Evolutionary conservation across 2,888 invertebrate genomes (phyloP), one percentile per base, ranked within the genome.

Genomic region (Ferrisia virgata): DNA sequence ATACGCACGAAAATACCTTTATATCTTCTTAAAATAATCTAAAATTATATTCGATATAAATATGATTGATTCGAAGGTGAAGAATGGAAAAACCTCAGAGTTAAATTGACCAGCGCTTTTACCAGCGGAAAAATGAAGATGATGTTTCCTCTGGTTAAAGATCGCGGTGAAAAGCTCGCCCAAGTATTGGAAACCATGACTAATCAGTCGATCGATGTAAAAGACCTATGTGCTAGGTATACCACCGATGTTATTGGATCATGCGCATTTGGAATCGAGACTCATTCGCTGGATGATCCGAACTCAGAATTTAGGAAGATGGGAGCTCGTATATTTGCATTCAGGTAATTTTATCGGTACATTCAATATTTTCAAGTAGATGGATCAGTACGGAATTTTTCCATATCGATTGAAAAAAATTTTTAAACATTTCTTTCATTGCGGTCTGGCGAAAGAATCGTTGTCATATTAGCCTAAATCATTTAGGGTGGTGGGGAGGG

Each of bases 181-280:
- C 5, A 72, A n/a, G 72, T 72, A 13, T 72, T 72, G 11, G 33
- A 33, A 72, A 33, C 72, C 4, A 18, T 72, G 36, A 33, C 36
- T 11, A 11, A n/a, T 11, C 33, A 72, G 13, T 58, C 81, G 76
- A 79, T 89, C 15, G 90, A 90, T 82, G 87, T 89, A 64, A 88
- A 89, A 85, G 89, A 89, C 82, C 81, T 89, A 82, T 89, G 88
- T 85, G 88, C 89, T 1, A 89, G 89, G 85, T 90, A 89, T 86
- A 89, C 89, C 13, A 89, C 90, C 85, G 90, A 90, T 87, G 89
- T 90, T 1, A 90, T 90, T 64, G 90, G 90, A n/a, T 88, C 88
- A 58, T 89, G 90, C 85, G 90, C 89, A 31, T 90, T 90, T 86
- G 90, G 90, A 40, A 88, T 90, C 86, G 89, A 90, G 85, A 88